Percentiles rank a stretch among this genome's conserved stretches.
Conservation (phyloP, 1,140 invertebrate genomes). For the Dolichoris vasculosae region DNA sequence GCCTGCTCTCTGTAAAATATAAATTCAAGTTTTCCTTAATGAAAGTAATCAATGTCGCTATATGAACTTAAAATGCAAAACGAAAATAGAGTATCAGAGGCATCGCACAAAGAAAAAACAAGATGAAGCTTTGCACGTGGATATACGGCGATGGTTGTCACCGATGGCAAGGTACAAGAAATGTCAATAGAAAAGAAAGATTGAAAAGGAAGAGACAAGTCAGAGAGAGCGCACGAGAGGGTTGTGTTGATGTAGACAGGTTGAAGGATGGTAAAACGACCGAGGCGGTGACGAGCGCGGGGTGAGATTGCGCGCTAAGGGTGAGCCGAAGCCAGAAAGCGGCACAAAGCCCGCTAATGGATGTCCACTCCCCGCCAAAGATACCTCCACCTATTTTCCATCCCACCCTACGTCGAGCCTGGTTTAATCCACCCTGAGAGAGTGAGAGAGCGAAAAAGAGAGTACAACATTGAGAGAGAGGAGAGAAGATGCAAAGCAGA, state of each 20-base stretch:
- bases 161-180: background rate
- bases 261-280: background rate
- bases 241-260: conserved; percentile 17
- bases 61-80: background rate
- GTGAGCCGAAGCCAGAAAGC: background rate
- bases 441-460: conserved; percentile 52
- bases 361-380: conserved; percentile 66
- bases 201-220: background rate
- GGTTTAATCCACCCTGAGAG: background rate
- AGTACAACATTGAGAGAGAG: conserved; percentile 45
- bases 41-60: too few relatives aligned
- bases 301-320: background rate
- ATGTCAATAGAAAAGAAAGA: background rate
- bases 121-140: background rate
- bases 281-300: background rate
- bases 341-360: conserved; percentile 65
- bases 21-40: too few relatives aligned
- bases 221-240: background rate
- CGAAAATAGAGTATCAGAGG: background rate
- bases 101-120: background rate
- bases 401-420: conserved; percentile 47
- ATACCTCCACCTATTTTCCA: conserved; percentile 59
- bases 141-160: background rate
- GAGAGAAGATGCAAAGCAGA: background rate
- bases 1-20: too few relatives aligned